Evolutionary conservation across 2,797 vertebrate species (phyloP).

Genomic region (Carcharodon carcharias): DNA sequence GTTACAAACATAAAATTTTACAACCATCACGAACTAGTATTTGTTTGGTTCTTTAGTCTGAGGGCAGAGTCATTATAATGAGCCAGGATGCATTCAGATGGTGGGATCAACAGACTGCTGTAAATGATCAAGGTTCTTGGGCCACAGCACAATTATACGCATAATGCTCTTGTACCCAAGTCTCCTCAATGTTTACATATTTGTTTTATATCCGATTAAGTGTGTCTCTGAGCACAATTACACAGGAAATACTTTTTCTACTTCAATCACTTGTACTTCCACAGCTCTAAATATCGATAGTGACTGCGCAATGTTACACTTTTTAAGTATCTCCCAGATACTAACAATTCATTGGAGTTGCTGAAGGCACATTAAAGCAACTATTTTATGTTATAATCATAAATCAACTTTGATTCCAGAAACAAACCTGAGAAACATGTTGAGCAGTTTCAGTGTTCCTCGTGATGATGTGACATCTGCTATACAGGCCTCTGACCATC

Average conservation of each 20-base stretch:
- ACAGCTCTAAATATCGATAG: not conserved
- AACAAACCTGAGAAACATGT: not conserved
- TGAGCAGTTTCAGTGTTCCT: not conserved
- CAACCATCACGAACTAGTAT: not conserved
- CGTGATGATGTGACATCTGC: not conserved
- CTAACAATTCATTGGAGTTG: not conserved
- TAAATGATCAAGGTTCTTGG: not conserved
- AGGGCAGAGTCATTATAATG: not conserved
- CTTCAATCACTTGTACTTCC: not conserved
- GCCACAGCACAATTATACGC: not conserved
- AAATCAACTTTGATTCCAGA: not conserved
- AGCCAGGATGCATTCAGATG: not conserved
- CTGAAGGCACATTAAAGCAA: not conserved
- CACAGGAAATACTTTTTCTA: not conserved
- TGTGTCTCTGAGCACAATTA: not conserved
- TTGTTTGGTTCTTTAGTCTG: not conserved
- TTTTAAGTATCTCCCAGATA: not conserved
- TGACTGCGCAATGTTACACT: not conserved
- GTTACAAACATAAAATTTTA: not conserved
- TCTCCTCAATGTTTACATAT: not conserved
- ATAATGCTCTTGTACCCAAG: not conserved
- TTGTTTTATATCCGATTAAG: not conserved
- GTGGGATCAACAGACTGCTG: not conserved
- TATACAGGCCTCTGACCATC: not conserved
- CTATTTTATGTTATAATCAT: not conserved